A percentile compares a stretch with the other conserved stretches of the same genome.
Evolutionary conservation across 2,888 invertebrate genomes (phyloP).

Genomic region (Caenorhabditis japonica): DNA sequence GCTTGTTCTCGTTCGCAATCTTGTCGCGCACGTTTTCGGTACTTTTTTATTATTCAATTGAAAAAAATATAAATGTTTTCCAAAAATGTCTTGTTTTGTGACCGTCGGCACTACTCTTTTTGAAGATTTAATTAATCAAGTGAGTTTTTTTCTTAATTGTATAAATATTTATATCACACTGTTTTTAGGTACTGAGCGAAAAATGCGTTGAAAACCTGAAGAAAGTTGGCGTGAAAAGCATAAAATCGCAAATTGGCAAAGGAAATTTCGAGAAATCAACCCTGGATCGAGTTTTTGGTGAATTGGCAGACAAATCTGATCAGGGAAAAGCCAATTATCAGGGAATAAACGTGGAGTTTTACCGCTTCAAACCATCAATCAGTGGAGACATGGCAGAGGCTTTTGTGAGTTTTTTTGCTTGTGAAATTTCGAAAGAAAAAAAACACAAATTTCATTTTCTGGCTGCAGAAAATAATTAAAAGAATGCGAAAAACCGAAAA

Average conservation of each 20-base stretch:
- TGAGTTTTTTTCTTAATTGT: not conserved
- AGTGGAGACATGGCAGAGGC: constrained; percentile 84
- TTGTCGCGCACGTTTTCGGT: not conserved
- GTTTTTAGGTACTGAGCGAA: constrained; percentile 30
- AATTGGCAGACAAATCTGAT: constrained; percentile 1
- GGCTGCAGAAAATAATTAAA: too few species aligned
- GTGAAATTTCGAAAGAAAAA: too few species aligned
- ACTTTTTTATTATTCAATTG: not conserved
- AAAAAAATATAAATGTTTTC: too few species aligned
- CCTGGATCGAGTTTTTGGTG: constrained; percentile 23
- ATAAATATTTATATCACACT: not conserved
- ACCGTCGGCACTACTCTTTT: constrained; percentile 97
- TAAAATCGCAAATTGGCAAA: constrained; percentile 48
- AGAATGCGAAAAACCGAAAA: too few species aligned
- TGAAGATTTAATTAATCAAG: constrained; percentile 85
- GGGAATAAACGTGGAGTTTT: constrained; percentile 81
- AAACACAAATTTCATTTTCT: too few species aligned
- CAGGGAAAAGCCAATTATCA: constrained; percentile 19
- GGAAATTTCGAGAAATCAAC: constrained; percentile 38
- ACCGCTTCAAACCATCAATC: constrained; percentile 84
- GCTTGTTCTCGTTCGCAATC: constrained; percentile 16
- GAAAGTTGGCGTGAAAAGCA: constrained; percentile 28
- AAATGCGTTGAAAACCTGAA: constrained; percentile 26
- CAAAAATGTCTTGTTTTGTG: constrained; percentile 83
- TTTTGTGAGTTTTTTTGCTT: constrained; percentile 38